A percentile compares a stretch with the other conserved stretches of the same genome.
Conservation (phyloP, 2,113 vertebrate species). For the Sturnira hondurensis region DNA sequence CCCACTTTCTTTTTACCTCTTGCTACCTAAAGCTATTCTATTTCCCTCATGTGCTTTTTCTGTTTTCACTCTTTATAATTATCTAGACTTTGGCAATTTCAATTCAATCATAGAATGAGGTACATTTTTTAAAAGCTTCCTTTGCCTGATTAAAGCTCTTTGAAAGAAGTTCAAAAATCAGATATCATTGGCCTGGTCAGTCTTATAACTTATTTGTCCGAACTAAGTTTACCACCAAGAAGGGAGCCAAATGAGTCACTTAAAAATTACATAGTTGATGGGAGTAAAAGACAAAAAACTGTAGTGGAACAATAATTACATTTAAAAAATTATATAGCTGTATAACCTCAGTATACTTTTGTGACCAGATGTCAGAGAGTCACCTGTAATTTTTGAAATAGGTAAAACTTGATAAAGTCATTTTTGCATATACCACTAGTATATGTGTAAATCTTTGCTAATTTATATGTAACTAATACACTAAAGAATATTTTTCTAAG, state of each 20-base stretch:
- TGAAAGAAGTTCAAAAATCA: background rate
- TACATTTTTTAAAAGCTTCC: background rate
- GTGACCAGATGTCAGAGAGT: background rate
- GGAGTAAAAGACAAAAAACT: no score
- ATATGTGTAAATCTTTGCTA: background rate
- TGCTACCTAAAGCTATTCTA: background rate
- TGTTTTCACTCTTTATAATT: background rate
- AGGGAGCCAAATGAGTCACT: background rate
- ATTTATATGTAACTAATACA: background rate
- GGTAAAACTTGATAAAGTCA: background rate
- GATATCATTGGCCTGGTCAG: background rate
- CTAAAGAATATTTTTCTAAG: background rate
- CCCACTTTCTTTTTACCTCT: background rate
- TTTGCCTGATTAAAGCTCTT: background rate
- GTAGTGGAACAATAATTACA: no score
- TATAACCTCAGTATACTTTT: background rate
- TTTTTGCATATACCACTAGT: background rate
- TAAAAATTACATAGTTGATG: background rate
- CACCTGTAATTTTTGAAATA: background rate
- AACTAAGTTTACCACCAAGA: background rate
- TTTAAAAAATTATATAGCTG: background rate
- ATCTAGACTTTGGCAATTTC: background rate
- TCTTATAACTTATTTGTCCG: background rate
- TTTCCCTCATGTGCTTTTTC: background rate
- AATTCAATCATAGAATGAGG: background rate